Evolutionary conservation across 2,888 invertebrate genomes (phyloP), one percentile per base, ranked within the genome.

Genomic region (Lepas anatifera): DNA sequence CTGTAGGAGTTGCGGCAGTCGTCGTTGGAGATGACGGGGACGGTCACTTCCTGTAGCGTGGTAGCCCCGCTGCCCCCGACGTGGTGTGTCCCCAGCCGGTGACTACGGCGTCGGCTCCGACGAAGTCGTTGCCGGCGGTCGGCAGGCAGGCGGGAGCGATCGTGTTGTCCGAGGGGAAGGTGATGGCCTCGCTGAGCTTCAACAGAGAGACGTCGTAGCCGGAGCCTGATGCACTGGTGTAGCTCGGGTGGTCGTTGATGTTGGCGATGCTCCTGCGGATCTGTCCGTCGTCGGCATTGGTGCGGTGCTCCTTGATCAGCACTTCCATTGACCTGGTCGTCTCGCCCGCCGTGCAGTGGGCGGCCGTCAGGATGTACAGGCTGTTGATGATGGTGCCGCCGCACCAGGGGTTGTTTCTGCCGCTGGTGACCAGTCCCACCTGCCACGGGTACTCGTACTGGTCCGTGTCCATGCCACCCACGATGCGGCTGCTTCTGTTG

Each of bases 11-110:
- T 11, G 22, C 39, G 32, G 29, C 70, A 70, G 50, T 32, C 25
- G n/a, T 13, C 32, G 67, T 67, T 46, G 37, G 32, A 46, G 67
- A 46, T 67, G 27, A 52, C 67, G 16, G 46, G 70, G 11, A 70
- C 67, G 27, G 70, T 70, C 39, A 70, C 70, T n/a, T 67, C 48
- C 3, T 50, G 16, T 10, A 67, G 67, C 39, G 2, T 2, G 32
- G 22, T 13, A 2, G 70, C 37, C 37, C 67, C 67, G n/a, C 6
- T 4, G 18, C 70, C 70, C 13, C 39, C 70, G 29, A 43, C 27
- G 11, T 10, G 16, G 22, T 46, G 66, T 6, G 64, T 48, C 70
- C 70, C 70, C 70, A 70, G 66, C 70, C 70, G 39, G 67, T 48
- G 50, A 70, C 67, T 3, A 29, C 39, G 67, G 70, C 70, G 2